phyloP scores from a whole-genome alignment of 2,888 invertebrate species.

The Anodontia alba region DNA sequence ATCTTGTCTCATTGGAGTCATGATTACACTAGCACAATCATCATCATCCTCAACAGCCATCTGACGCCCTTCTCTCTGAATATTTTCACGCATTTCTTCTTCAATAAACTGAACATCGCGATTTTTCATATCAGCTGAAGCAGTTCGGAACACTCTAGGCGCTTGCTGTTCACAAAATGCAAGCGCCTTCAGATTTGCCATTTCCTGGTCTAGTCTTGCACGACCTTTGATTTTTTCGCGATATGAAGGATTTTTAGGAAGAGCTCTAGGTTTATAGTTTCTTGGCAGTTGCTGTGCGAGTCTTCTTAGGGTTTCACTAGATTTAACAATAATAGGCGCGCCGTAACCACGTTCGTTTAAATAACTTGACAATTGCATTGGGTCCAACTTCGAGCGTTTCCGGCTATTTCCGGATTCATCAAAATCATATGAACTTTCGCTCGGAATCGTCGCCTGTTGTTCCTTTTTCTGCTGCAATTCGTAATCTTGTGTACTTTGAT shows the following conservation, averaged over 20 bases:
- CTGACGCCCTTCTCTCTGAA: conserved; percentile 59
- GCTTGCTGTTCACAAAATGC: conserved; percentile 77
- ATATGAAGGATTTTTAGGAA: conserved; percentile 70
- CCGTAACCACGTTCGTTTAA: conserved; percentile 65
- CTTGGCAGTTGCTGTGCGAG: conserved; percentile 53
- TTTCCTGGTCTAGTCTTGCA: conserved; percentile 74
- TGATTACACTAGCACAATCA: conserved; percentile 57
- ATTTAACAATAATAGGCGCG: conserved; percentile 56
- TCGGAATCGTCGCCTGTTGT: conserved; percentile 5
- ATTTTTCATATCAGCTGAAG: conserved; percentile 71
- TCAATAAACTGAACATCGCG: conserved; percentile 74
- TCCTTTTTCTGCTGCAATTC: not conserved
- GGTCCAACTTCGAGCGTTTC: conserved; percentile 58
- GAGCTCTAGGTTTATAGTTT: conserved; percentile 53
- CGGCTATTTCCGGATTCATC: conserved; percentile 41
- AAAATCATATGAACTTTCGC: conserved; percentile 43
- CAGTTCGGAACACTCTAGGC: conserved; percentile 69
- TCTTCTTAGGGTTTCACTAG: conserved; percentile 49
- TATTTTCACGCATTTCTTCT: conserved; percentile 69
- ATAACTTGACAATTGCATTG: conserved; percentile 64
- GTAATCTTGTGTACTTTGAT: conserved; percentile 7
- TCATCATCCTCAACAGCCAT: conserved; percentile 44
- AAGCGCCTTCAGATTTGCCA: conserved; percentile 74
- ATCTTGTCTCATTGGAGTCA: conserved; percentile 68
- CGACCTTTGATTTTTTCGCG: conserved; percentile 76